Base-by-base conservation (phyloP, 1,140 invertebrate species). In the Neuroterus valhalla region DNA sequence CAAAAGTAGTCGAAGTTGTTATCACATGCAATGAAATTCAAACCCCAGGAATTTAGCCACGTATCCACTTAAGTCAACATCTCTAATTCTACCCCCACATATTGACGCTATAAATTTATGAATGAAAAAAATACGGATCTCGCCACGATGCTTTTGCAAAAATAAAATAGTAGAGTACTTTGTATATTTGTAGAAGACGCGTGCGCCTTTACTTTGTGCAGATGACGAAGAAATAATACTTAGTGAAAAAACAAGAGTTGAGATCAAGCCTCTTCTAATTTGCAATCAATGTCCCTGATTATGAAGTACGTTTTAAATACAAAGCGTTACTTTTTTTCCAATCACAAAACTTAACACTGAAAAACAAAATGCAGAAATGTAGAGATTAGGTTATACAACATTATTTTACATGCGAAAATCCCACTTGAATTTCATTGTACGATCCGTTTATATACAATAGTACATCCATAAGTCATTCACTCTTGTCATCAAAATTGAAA, bases 351-450 rank as follows among this genome's bases (percentile, higher is more conserved):
- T 38, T 38, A 38, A 1, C 31, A 8, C 6, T 38, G 10, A 38
- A 38, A 8, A 38, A 8, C 0, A 38, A 38, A 38, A 38, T 38
- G 31, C 31, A 38, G 31, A 38, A 8, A 38, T 38, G 0, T 10
- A 38, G 10, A 38, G 31, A 38, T 38, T 38, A 38, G 31, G 43
- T 74, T 44, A 4, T 55, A 70, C 19, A 72, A 52, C 4, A 31
- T 21, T 19, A 19, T 62, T 31, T 70, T 48, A n/a, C 68, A 71
- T 14, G 45, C 52, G 38, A 67, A 71, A 31, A 44, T 44, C 55
- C 43, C 21, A 17, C 12, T 15, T 82, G 77, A 87, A 88, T 87
- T 89, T 87, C 87, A 88, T 85, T 87, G 81, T 85, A 85, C 84
- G 79, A 72, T 69, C 82, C 44, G 12, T 74, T 84, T 85, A 86